Conservation (phyloP, 2,888 invertebrate genomes). For the Pseudococcus jackbeardsleyi region DNA sequence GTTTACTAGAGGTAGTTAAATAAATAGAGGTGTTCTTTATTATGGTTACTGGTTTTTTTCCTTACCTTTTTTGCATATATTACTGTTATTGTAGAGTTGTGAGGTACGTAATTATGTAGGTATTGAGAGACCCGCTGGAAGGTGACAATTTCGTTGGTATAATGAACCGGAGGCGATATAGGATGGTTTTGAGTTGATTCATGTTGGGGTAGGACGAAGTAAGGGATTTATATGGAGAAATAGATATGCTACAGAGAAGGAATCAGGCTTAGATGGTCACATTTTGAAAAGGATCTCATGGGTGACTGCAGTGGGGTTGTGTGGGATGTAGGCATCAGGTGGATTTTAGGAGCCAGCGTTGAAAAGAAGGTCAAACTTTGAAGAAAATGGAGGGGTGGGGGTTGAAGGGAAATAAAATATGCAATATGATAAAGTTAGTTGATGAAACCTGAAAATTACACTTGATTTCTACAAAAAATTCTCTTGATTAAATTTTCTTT, state of each 20-base stretch:
- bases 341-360: not conserved
- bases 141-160: not conserved
- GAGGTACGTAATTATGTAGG: not conserved
- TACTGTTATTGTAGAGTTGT: not conserved
- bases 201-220: not conserved
- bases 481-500: no score
- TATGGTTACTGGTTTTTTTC: not conserved
- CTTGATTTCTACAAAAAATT: no score
- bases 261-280: not conserved
- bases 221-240: not conserved
- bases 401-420: no score
- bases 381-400: no score
- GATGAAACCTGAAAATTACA: no score
- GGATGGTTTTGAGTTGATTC: not conserved
- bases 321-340: not conserved
- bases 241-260: not conserved
- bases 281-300: not conserved
- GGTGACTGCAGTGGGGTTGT: not conserved
- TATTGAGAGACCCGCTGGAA: slow-evolving; percentile 1
- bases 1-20: not conserved
- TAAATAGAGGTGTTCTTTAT: not conserved
- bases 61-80: not conserved
- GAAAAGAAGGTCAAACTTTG: no score
- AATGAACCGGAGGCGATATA: not conserved
- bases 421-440: no score